Conservation (phyloP, 2,888 invertebrate genomes). For the Seira sanloemensis region DNA sequence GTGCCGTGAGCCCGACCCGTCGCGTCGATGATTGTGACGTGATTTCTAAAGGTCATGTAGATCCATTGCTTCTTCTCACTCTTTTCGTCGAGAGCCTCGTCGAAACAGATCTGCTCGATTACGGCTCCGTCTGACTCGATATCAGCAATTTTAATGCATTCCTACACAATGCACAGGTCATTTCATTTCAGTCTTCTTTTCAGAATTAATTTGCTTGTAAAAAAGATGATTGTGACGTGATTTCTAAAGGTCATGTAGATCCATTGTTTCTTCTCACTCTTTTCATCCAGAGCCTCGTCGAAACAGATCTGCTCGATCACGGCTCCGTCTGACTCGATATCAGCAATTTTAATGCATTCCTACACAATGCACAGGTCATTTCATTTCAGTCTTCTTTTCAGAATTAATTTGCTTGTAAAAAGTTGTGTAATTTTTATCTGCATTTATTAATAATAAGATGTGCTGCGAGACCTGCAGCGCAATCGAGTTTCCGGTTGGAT, state of each 20-base stretch:
- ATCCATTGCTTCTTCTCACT: constrained; percentile 73
- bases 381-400: too few relatives aligned
- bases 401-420: too few relatives aligned
- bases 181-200: too few relatives aligned
- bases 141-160: constrained; percentile 70
- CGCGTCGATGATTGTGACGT: constrained; percentile 69
- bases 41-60: constrained; percentile 69
- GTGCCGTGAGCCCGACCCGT: constrained; percentile 71
- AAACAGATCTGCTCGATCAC: constrained; percentile 69
- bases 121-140: constrained; percentile 67
- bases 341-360: constrained; percentile 70
- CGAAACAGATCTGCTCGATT: constrained; percentile 70
- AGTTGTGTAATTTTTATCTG: background rate
- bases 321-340: constrained; percentile 69
- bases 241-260: constrained; percentile 70
- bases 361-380: too few relatives aligned
- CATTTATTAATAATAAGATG: background rate
- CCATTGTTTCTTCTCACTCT: constrained; percentile 72
- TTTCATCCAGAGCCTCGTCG: constrained; percentile 67
- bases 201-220: too few relatives aligned
- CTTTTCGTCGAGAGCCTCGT: constrained; percentile 66
- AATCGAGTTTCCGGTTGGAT: constrained; percentile 68
- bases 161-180: too few relatives aligned
- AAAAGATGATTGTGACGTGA: constrained; percentile 68
- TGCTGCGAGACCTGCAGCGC: constrained; percentile 65